These are phyloP conservation scores for Hemicordylus capensis DNA, from an alignment of 2,113 vertebrate genomes.

Conservation along the genomic window DNA sequence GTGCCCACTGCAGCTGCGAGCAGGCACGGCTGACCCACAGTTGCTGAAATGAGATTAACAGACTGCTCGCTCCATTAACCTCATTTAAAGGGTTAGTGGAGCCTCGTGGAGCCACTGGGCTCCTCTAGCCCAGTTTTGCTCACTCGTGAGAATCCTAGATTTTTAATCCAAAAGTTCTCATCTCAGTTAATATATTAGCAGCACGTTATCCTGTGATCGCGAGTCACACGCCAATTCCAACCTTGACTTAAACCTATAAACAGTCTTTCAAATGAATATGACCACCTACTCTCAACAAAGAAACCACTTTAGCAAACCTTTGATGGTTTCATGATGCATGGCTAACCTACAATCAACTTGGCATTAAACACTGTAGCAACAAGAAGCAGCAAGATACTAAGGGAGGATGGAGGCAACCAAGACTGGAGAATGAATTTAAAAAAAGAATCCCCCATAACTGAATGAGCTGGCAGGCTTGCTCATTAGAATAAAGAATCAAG, in stretches of 20 bases:
- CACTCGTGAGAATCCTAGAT: too few species aligned
- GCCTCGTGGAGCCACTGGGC: too few species aligned
- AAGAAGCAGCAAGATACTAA: constrained; percentile 36
- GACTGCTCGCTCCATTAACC: too few species aligned
- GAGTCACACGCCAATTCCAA: constrained; percentile 51
- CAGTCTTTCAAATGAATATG: constrained; percentile 58
- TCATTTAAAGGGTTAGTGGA: too few species aligned
- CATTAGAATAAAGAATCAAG: background rate
- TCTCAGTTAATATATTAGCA: constrained; percentile 39
- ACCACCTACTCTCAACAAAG: constrained; percentile 45
- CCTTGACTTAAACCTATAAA: constrained; percentile 69
- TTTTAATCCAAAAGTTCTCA: constrained; percentile 45
- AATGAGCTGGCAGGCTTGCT: constrained; percentile 23
- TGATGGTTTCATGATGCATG: constrained; percentile 65
- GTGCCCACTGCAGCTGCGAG: too few species aligned
- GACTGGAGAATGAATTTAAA: constrained; percentile 27
- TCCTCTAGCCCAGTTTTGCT: too few species aligned
- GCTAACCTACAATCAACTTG: constrained; percentile 65
- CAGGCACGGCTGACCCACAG: too few species aligned
- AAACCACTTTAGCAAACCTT: constrained; percentile 61
- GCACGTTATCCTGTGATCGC: constrained; percentile 50
- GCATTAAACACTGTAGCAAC: constrained; percentile 38
- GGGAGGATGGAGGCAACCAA: constrained; percentile 41
- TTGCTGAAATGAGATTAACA: too few species aligned
- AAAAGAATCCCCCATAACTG: background rate